phyloP scores from a whole-genome alignment of 2,797 vertebrate species.

The Melanotaenia parkinsoni region DNA sequence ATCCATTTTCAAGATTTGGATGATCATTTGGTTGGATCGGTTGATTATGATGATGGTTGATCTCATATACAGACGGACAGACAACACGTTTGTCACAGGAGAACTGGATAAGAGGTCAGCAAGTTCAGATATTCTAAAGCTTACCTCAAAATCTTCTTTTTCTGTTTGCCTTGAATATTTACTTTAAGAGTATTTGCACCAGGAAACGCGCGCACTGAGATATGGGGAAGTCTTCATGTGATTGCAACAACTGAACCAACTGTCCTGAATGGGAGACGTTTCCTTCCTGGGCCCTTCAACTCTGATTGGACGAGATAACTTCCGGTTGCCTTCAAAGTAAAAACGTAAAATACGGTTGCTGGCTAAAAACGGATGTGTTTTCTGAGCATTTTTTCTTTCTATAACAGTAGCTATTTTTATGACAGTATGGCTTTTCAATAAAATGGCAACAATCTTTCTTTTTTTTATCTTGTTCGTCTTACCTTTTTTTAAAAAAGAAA shows the following conservation, averaged over 20 bases:
- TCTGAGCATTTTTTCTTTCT: too few species aligned
- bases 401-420: too few species aligned
- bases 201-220: conserved; percentile 38
- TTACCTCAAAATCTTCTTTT: conserved; percentile 47
- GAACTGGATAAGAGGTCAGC: neutral
- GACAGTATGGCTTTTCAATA: too few species aligned
- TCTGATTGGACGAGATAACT: conserved; percentile 65
- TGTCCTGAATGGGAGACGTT: conserved; percentile 55
- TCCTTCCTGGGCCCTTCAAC: conserved; percentile 66
- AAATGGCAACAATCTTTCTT: too few species aligned
- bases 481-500: too few species aligned
- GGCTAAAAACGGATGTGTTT: neutral
- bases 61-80: neutral
- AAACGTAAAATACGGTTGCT: neutral
- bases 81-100: neutral
- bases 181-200: neutral
- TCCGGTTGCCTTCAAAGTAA: conserved; percentile 60
- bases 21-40: neutral
- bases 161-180: neutral
- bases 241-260: conserved; percentile 41
- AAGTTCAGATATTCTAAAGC: neutral
- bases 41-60: neutral
- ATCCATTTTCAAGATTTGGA: neutral
- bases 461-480: too few species aligned
- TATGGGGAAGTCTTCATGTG: conserved; percentile 58